Percentiles rank a stretch among this genome's conserved stretches.
Conservation (phyloP, 2,888 invertebrate genomes). For the Ormyrus rosae region DNA sequence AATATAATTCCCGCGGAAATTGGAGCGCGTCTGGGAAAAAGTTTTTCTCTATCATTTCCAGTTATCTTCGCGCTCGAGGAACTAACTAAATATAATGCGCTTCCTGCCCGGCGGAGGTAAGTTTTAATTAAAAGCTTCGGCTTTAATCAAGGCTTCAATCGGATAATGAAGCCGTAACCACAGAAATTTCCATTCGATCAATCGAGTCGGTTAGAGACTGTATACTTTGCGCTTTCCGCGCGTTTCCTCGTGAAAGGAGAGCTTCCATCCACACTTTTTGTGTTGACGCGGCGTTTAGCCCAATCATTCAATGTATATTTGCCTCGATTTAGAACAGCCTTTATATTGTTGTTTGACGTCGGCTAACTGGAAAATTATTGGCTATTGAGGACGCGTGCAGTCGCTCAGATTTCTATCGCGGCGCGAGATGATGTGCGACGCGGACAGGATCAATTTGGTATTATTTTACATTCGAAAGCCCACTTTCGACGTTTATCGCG, state of each 20-base stretch:
- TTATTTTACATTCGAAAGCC: constrained; percentile 8
- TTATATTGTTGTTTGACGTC: constrained; percentile 20
- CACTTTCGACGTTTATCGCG: not conserved
- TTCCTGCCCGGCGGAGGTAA: not conserved
- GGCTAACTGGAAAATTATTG: constrained; percentile 23
- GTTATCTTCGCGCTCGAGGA: no score
- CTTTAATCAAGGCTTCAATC: constrained; percentile 23
- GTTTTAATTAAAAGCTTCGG: constrained; percentile 31
- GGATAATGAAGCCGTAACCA: constrained; percentile 17
- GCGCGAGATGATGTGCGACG: not conserved
- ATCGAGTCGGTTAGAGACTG: no score
- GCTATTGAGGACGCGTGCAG: constrained; percentile 21
- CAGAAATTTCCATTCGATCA: not conserved
- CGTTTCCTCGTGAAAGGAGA: no score
- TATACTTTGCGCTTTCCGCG: no score
- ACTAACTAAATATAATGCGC: not conserved
- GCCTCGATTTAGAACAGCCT: not conserved
- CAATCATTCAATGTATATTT: not conserved
- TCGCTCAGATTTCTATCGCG: constrained; percentile 16
- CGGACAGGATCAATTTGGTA: no score
- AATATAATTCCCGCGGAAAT: no score
- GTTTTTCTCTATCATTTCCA: not conserved
- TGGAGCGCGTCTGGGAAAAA: not conserved
- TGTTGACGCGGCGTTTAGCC: not conserved
- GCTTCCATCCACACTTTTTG: not conserved